Base-by-base conservation (phyloP, 2,113 vertebrate species). In the Polyodon spathula region DNA sequence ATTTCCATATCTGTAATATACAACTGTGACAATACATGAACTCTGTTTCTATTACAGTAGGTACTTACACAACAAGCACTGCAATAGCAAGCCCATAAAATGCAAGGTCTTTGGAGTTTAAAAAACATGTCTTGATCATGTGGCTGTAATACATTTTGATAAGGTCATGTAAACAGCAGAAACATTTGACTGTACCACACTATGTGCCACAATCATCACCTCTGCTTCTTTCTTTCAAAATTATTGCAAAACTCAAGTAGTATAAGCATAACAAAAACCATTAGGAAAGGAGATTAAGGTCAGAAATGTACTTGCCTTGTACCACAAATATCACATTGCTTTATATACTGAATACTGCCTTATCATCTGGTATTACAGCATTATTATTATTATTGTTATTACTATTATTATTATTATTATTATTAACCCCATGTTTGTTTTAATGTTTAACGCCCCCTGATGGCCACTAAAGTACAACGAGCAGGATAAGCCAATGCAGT, bases 1-100 rank as follows among this genome's bases (percentile, higher is more conserved):
- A 78, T 74, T 71, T 77, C 73, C 76, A 56, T 11, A 72, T 74
- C 71, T 73, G 76, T 51, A 66, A 71, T 37, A 12, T 1, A 1
- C 0, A 59, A 59, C 66, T 27, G 75, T 53, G 74, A 77, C 74
- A 63, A 63, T 58, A 50, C 55, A 15, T 55, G 27, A 62, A 62
- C 52, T 54, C 40, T 56, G 46, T 58, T 12, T 55, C 57, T 63
- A 63, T 63, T 63, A 58, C 43, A 55, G 17, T 16, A 38, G 27
- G 53, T 38, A 17, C 17, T 55, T 4, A 2, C 8, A 55, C 48
- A 55, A 38, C 53, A 37, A 9, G 53, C 27, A 27, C 2, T 37
- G 53, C 53, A 55, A 37, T 37, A 55, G 15, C 10, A 55, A 37
- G 8, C 17, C 37, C 16, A 5, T 37, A 55, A 54, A 55, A 37